Conservation (phyloP, 1,140 invertebrate species). For the Heliconius hermathena region DNA sequence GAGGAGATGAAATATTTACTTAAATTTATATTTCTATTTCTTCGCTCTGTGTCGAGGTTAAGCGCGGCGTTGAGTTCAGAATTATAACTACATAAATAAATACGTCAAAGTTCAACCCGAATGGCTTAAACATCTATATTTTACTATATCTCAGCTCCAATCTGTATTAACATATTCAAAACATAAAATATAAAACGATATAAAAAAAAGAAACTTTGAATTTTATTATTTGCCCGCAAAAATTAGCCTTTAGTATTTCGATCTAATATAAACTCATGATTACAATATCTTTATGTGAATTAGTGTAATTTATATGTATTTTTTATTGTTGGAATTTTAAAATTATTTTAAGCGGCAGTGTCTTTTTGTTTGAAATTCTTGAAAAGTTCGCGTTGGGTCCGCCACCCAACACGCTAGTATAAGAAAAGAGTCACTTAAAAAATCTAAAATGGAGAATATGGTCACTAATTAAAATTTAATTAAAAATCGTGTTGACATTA, state of each 20-base stretch:
- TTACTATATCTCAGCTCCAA: conserved; percentile 10
- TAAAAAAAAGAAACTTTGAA: conserved; percentile 6
- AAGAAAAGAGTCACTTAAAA: not conserved
- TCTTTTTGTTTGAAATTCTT: not conserved
- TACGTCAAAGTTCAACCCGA: conserved; percentile 7
- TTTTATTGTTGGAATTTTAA: not conserved
- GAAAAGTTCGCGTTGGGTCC: not conserved
- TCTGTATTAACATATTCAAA: conserved; percentile 15
- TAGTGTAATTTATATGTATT: not conserved
- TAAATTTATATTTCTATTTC: no score
- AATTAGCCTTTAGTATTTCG: conserved; percentile 14
- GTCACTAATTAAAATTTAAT: conserved; percentile 2
- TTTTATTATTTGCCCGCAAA: conserved; percentile 11
- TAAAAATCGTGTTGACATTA: not conserved
- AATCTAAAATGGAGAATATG: not conserved
- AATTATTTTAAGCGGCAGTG: not conserved
- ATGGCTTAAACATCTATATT: conserved; percentile 6
- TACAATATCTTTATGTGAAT: conserved; percentile 1
- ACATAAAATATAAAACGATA: conserved; percentile 12
- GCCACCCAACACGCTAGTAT: not conserved
- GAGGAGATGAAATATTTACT: no score
- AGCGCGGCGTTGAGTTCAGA: no score
- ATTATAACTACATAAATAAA: conserved; percentile 14
- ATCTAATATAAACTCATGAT: not conserved
- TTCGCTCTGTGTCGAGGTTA: no score